phyloP scores from a whole-genome alignment of 23 tunicate species.

The Oikopleura vanhoeffeni region DNA sequence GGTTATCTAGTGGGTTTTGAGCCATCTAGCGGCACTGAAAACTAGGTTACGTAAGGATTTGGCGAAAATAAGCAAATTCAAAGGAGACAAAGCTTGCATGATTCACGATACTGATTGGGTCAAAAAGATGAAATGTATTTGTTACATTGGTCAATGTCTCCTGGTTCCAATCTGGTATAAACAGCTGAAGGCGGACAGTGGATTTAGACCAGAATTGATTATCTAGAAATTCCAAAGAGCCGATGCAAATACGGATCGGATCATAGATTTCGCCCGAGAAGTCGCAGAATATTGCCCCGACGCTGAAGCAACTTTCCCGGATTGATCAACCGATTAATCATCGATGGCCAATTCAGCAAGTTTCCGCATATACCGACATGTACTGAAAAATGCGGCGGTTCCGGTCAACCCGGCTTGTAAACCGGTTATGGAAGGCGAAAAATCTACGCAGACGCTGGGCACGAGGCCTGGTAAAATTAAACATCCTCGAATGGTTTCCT shows the following conservation, averaged over 20 bases:
- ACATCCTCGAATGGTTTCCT: constrained; percentile 4
- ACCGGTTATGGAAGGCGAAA: background rate
- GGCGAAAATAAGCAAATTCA: background rate
- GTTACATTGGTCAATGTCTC: background rate
- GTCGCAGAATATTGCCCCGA: constrained; percentile 4
- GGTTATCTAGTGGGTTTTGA: constrained; percentile 9
- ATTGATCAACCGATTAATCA: background rate
- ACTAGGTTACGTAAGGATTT: background rate
- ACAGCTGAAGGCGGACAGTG: background rate
- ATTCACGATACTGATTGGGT: background rate
- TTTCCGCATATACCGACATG: background rate
- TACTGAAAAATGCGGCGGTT: background rate
- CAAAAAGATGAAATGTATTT: background rate
- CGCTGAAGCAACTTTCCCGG: background rate
- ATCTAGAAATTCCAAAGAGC: background rate
- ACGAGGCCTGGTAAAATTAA: background rate
- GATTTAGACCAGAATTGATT: background rate
- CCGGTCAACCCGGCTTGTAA: background rate
- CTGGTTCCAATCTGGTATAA: background rate
- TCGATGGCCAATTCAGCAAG: background rate
- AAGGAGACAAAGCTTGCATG: background rate
- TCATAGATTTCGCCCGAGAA: background rate
- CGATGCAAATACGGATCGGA: background rate
- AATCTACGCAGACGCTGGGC: background rate
- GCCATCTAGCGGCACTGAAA: background rate